Base-by-base conservation (phyloP, 1,140 invertebrate species). In the Drosophila oshimai region DNA sequence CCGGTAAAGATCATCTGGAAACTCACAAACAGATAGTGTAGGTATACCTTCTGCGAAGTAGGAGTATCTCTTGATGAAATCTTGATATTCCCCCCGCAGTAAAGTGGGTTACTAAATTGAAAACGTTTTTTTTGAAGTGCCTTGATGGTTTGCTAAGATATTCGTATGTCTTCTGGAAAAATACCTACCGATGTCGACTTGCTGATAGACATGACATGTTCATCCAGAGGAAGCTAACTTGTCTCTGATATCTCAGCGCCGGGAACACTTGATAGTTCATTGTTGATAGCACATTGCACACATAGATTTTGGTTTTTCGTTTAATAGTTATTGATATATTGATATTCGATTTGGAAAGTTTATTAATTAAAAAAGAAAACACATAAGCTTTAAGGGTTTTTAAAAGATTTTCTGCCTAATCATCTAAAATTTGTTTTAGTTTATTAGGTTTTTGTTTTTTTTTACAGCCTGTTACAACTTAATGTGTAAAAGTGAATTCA, bases 1-100 rank as follows among this genome's bases (percentile, higher is more conserved):
- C 20, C 70, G 61, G 61, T 91, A 91, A 12, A 90, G 55, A 31
- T 87, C 74, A 49, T 87, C 81, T 87, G 50, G 4, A 45, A 44
- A 9, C 12, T 22, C 7, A 28, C 4, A 44, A 2, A 31, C 15
- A 13, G 28, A 17, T 24, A 6, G 12, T 33, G 29, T 13, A 17
- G 20, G 29, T 55, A 15, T 22, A 45, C 10, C 17, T 26, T 28
- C n/a, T n/a, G n/a, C n/a, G n/a, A 7, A 17, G 15, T 64, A 33
- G 33, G 26, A 13, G 33, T 18, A 13, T 17, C 44, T 26, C 1
- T 17, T 15, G 22, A 4, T 15, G 13, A 36, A 36, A 44, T 62
- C 37, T 60, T 62, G 55, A 70, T 70, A 28, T 50, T 10, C 12
- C n/a, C 13, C 12, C n/a, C n/a, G 7, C 13, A 6, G 28, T 34